Base-by-base conservation (phyloP, 2,888 invertebrate genomes). In the Harpalus rubripes region DNA sequence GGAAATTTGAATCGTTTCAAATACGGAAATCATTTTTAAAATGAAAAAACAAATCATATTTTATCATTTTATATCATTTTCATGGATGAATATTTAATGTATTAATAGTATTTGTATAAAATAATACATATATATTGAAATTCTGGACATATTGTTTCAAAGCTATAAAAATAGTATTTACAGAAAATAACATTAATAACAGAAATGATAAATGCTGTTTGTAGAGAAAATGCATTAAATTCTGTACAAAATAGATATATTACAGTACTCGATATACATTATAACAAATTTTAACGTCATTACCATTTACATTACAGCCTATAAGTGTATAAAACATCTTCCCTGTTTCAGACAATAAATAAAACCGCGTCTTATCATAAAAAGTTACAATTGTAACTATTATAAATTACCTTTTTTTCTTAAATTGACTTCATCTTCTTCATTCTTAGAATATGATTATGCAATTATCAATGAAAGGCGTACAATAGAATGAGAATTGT, bases 401-500 rank as follows among this genome's bases (percentile, higher is more conserved):
- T 22, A 63, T 32, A 39, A 68, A 26, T 10, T 26, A 26, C 26
- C n/a, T 63, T 63, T 59, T n/a, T 15, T 26, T 26, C 22, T 26
- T 26, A 68, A 68, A 68, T 68, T 68, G 68, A 68, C 68, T 68
- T 39, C 22, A 7, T 63, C n/a, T 68, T 68, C 15, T 26, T 68
- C 65, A 68, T 39, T 41, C 68, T 68, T 68, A 68, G 15, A 68
- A 68, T 26, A 32, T 15, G 7, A 79, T 80, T 79, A 52, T 8
- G 6, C 8, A 52, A 7, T 8, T 52, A 59, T 89, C 90, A 96
- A 90, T 95, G 95, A 91, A 97, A 96, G 86, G 95, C 94, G 89
- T 97, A 97, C 1, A 96, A 89, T 6, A 98, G 92, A 89, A 98
- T 91, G n/a, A 98, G 92, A 91, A 99, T 96, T 68, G 98, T 96